phyloP scores from a whole-genome alignment of 1,140 invertebrate genomes.

The Trichonephila clavipes region DNA sequence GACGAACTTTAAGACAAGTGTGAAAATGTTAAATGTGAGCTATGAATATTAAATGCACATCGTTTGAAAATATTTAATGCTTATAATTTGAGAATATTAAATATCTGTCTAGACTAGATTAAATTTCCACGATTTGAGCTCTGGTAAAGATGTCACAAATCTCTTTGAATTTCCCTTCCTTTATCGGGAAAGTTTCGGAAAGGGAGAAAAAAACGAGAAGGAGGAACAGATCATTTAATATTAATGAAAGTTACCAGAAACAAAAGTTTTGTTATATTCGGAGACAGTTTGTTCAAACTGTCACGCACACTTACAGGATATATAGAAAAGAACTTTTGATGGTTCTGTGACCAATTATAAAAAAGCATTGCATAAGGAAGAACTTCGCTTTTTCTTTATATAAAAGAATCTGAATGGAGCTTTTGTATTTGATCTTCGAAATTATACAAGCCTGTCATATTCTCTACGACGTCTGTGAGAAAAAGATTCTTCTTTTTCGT shows the following conservation, averaged over 20 bases:
- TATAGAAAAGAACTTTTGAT: background rate
- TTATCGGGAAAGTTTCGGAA: background rate
- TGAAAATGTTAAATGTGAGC: too few species aligned
- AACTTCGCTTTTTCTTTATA: background rate
- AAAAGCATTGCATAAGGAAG: constrained; percentile 7
- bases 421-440: background rate
- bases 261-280: constrained; percentile 28
- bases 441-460: background rate
- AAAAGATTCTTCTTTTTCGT: too few species aligned
- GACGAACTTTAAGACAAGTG: too few species aligned
- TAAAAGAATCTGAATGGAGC: background rate
- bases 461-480: background rate
- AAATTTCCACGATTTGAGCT: background rate
- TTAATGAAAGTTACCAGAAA: constrained; percentile 31
- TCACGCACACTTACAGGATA: background rate
- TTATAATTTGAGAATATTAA: too few species aligned
- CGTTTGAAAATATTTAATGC: too few species aligned
- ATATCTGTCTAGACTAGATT: background rate
- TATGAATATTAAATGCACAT: too few species aligned
- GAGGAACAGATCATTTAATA: constrained; percentile 14
- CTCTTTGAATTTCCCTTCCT: background rate
- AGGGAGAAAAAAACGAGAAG: background rate
- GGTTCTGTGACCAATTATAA: constrained; percentile 18
- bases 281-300: constrained; percentile 5
- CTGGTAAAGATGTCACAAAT: constrained; percentile 7